Evolutionary conservation across 2,797 vertebrate species (phyloP), one percentile per base, ranked within the genome.

Genomic region (Eulemur coronatus): DNA sequence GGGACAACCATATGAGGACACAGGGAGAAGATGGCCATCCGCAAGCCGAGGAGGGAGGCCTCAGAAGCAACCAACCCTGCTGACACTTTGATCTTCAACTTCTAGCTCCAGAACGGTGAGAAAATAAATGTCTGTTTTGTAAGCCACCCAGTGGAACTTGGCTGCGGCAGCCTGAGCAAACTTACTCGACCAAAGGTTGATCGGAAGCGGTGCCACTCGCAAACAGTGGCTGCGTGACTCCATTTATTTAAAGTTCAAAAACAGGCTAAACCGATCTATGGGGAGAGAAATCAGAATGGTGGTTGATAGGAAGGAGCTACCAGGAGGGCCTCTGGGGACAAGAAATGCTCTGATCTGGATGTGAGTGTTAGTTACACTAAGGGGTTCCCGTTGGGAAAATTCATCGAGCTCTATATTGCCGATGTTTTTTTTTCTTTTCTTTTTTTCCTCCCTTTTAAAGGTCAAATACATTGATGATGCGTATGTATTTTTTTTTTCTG

Each of bases 111-210:
- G 43, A 59, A 59, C 10, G 1, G 7, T 57, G 22, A 26, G 55
- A n/a, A 18, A 15, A 55, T 22, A 22, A 3, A 4, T 84, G 18
- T 50, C 65, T 87, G 38, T 35, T 10, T 3, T 6, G 10, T 13
- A 17, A 2, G 38, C 48, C 0, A 1, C 48, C 10, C 14, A 0
- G 52, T 18, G 30, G 2, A 14, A 52, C 48, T 50, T n/a, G 20
- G 70, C 52, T 20, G 0, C 7, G 28, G 43, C 24, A 0, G 22
- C 12, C 24, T 24, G 8, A 18, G 35, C 30, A 70, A 18, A 50
- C 24, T 63, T 14, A 30, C 0, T 38, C 50, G 26, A 24, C 43
- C 63, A 7, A 24, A 12, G 10, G 30, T 14, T 20, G 52, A 70
- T 63, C 52, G 20, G 69, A 75, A 41, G 59, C 9, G 1, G 24